A percentile compares a stretch with the other conserved stretches of the same genome.
Conservation (phyloP, 2,888 invertebrate genomes). For the Baccha elongata region DNA sequence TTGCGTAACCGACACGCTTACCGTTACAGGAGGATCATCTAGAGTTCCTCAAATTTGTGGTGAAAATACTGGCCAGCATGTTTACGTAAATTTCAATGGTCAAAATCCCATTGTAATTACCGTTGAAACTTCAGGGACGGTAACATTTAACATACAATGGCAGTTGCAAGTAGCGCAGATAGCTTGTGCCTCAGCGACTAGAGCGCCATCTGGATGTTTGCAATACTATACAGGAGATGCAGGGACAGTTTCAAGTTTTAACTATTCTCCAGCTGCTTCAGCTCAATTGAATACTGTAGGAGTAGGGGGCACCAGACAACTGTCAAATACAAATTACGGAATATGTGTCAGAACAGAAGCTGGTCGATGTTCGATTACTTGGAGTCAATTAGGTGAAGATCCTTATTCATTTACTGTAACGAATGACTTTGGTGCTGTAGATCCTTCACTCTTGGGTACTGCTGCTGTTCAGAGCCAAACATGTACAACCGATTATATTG, state of each 20-base stretch:
- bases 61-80: constrained; percentile 90
- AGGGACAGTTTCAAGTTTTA: constrained; percentile 89
- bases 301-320: constrained; percentile 86
- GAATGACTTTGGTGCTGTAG: constrained; percentile 87
- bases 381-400: constrained; percentile 84
- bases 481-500: constrained; percentile 89
- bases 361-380: constrained; percentile 89
- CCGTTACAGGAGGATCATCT: constrained; percentile 87
- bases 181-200: constrained; percentile 87
- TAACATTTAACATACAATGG: constrained; percentile 87
- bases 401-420: constrained; percentile 88
- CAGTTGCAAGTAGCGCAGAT: constrained; percentile 89
- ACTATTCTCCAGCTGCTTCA: constrained; percentile 87
- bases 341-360: constrained; percentile 89
- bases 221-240: constrained; percentile 87
- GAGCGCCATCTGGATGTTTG: constrained; percentile 90
- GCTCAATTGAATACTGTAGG: constrained; percentile 84
- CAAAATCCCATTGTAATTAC: constrained; percentile 87
- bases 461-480: constrained; percentile 84
- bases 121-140: constrained; percentile 85
- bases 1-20: constrained; percentile 88
- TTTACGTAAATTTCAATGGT: constrained; percentile 89
- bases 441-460: constrained; percentile 85
- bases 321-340: constrained; percentile 89
- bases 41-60: constrained; percentile 89